Evolutionary conservation across 1,140 invertebrate species (phyloP), one percentile per base, ranked within the genome.

Genomic region (Rhagoletis pomonella): DNA sequence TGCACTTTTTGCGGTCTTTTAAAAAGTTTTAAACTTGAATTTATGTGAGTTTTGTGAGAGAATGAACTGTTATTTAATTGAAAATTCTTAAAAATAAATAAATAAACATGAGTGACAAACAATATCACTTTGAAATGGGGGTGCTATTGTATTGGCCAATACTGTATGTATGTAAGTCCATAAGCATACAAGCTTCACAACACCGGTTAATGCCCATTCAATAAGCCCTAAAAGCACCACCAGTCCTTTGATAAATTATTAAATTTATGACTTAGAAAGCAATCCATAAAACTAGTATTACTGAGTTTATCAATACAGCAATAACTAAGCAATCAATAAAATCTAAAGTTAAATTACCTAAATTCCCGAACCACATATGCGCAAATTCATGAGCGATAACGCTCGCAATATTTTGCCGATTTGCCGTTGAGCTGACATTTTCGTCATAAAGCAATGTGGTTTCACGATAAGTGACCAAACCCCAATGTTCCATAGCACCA

Each of bases 401-500:
- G n/a, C 95, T 95, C 12, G 97, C 96, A 4, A 99, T 96, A 87
- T 95, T 93, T 92, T 97, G 96, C 90, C 96, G 96, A 90, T 97
- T 97, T 3, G 90, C 91, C 0, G 96, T 94, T 0, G 97, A 97
- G 69, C 96, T 96, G 0, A 94, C 94, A 0, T 92, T 92, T 14
- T 94, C 90, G 89, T 97, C 96, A 87, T 96, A 97, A 4, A 99
- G 94, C 84, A 99, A 94, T 87, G 96, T 95, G 0, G 96, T 96
- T 94, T 99, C 98, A 87, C 97, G 94, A 90, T 95, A 97, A 5
- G 97, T 97, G 4, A 98, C 95, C 12, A 97, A 93, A 12, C 97
- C 97, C 97, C 98, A 99, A 94, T 99, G 97, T 93, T 99, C 98
- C 96, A 99, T 99, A 1, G 98, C 98, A 4, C 97, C 98, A 1